These are phyloP conservation scores for Melitaea cinxia DNA, from an alignment of 1,140 invertebrate genomes.

Conservation along the genomic window DNA sequence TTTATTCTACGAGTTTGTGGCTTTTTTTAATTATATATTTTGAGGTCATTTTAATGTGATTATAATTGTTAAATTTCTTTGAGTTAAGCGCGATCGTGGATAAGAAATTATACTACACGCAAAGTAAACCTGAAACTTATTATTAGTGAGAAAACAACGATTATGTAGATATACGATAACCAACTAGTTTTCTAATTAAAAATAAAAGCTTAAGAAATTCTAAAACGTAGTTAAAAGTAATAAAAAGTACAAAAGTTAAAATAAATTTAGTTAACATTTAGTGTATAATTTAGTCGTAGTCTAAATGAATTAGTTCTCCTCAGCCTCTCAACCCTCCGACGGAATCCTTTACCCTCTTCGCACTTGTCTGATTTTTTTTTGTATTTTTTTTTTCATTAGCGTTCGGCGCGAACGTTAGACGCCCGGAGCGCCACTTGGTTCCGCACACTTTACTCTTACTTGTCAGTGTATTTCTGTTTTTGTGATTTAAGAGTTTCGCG, in stretches of 20 bases:
- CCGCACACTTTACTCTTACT: slow-evolving; percentile 43
- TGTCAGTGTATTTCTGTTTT: slow-evolving; percentile 20
- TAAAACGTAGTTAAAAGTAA: too few species aligned
- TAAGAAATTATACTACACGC: too few species aligned
- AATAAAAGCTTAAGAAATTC: too few species aligned
- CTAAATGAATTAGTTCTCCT: background rate
- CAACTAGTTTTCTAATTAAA: too few species aligned
- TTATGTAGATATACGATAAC: too few species aligned
- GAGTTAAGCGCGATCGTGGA: too few species aligned
- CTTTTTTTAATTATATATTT: background rate
- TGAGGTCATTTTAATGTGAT: too few species aligned
- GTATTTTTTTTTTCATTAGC: slow-evolving; percentile 63
- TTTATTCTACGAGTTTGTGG: background rate
- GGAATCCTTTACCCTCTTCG: slow-evolving; percentile 62
- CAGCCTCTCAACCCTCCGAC: slow-evolving; percentile 25
- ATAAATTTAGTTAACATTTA: background rate
- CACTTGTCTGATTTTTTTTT: slow-evolving; percentile 56
- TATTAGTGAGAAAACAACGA: too few species aligned
- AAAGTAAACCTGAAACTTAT: too few species aligned
- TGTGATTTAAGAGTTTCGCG: slow-evolving; percentile 21
- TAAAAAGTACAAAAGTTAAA: too few species aligned
- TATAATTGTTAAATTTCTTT: too few species aligned
- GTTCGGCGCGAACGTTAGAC: slow-evolving; percentile 56
- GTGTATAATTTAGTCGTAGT: background rate
- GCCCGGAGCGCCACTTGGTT: slow-evolving; percentile 60